Base-by-base conservation (phyloP, 2,888 invertebrate species). In the Cerceris rybyensis region DNA sequence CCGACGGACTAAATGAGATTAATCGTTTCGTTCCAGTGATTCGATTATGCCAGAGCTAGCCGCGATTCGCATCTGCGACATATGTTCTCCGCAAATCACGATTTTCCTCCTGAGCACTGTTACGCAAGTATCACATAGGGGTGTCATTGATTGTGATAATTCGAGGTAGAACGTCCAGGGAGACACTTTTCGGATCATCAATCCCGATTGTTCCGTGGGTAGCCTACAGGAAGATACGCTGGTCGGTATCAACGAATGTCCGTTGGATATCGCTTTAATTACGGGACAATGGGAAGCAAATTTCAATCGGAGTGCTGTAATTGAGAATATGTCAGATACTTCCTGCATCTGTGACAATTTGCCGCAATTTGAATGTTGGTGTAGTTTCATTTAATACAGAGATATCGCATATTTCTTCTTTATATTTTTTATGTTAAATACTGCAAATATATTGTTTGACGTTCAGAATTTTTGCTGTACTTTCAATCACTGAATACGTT, bases 11-110 rank as follows among this genome's bases (percentile, higher is more conserved):
- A 77, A 86, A 85, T 78, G 82, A 84, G 81, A 87, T 86, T 84
- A 87, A 87, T 87, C 83, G 83, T 81, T 85, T 79, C 75, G 79
- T 76, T 82, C 75, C 69, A 65, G 75, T 80, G 83, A 86, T 85
- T 84, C 75, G 80, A 84, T 86, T 86, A 85, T 83, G 81, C 68
- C 43, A 50, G 49, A 42, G 60, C 50, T 70, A 14, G 41, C 54
- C 59, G 6, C 49, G n/a, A 49, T 59, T 50, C 64, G 69, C 52
- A 67, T 64, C 61, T 75, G 78, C 59, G 73, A 80, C 81, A 84
- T 82, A 77, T 78, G 82, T 75, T 64, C 70, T 57, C 72, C 71
- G 77, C 83, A 83, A 87, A 87, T 86, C 86, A 84, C 81, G 72
- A 78, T 78, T 82, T 83, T 75, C 72, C 75, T 52, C 54, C 39